Base-by-base conservation (phyloP, 2,888 invertebrate species). In the Callinectes sapidus region DNA sequence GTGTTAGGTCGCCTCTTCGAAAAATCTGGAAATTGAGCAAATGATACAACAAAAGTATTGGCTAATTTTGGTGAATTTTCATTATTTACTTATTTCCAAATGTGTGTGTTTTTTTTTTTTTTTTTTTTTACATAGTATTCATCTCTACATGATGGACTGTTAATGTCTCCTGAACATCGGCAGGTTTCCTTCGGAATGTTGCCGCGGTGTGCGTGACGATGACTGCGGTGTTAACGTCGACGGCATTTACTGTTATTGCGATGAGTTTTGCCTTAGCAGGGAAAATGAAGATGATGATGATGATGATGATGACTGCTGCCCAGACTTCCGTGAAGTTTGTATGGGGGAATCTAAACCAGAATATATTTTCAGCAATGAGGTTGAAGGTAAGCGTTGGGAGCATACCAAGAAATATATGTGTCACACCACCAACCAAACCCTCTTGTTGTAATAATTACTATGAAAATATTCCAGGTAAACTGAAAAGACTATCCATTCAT, bases 221-320 rank as follows among this genome's bases (percentile, higher is more conserved):
- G 96, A 97, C 32, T 99, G 99, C 95, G 97, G 98, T 0, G 97
- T 97, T 91, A 97, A 97, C 42, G 98, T 99, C 95, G 8, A 10
- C 8, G 98, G 97, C 94, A 98, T 98, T 0, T 96, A 97, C 23
- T 99, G 99, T 96, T 99, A 99, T 96, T 99, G 99, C 96, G 99
- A 99, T 96, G 97, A 97, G 95, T 99, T 99, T 96, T 99, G 99
- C 96, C 32, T 81, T 16, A 18, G 2, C 2, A 3, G 81, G 13
- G 97, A 98, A 95, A 96, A 97, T 55, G 97, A 96, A 0, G 95
- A 96, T 16, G 96, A 96, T 66, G 97, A 97, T 95, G 97, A 96
- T 0, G 95, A 96, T 16, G 96, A 96, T 66, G 97, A 97, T 95
- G 99, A 99, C 95, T 99, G 99, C 95, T 99, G 99, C 95, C 99